Conservation (phyloP, 1,140 invertebrate genomes). For the Diploscapter pachys region DNA sequence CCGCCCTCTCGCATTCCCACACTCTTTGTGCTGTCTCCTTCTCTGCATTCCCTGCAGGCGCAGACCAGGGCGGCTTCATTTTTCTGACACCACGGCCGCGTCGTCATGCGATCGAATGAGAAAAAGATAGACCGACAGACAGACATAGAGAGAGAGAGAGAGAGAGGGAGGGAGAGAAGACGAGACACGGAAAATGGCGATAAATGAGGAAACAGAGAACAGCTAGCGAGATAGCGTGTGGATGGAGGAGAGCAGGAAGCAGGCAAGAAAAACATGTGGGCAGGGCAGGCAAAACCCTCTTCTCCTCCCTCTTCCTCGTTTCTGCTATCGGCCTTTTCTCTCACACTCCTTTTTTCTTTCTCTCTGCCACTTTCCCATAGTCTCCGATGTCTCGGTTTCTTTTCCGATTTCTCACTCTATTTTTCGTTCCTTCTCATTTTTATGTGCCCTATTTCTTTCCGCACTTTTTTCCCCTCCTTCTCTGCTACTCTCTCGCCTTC, state of each 20-base stretch:
- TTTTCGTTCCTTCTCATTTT: neutral
- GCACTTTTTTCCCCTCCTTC: neutral
- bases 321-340: neutral
- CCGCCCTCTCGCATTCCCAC: no score
- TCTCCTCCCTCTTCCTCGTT: neutral
- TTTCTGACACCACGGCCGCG: no score
- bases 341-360: neutral
- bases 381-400: neutral
- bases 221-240: neutral
- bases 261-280: neutral
- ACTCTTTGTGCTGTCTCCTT: no score
- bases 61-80: no score
- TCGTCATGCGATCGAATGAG: neutral
- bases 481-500: neutral
- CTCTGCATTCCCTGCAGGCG: no score
- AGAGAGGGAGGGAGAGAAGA: slow-evolving; percentile 10
- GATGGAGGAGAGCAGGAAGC: neutral
- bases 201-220: neutral
- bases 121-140: slow-evolving; percentile 5
- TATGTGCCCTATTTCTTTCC: neutral
- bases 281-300: neutral
- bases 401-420: neutral
- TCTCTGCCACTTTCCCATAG: neutral
- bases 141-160: slow-evolving; percentile 19
- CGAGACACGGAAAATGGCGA: slow-evolving; percentile 1